Evolutionary conservation across 92 coral and sea anemone species (phyloP), one percentile per base, ranked within the genome.

Genomic region (Pocillopora grandis): DNA sequence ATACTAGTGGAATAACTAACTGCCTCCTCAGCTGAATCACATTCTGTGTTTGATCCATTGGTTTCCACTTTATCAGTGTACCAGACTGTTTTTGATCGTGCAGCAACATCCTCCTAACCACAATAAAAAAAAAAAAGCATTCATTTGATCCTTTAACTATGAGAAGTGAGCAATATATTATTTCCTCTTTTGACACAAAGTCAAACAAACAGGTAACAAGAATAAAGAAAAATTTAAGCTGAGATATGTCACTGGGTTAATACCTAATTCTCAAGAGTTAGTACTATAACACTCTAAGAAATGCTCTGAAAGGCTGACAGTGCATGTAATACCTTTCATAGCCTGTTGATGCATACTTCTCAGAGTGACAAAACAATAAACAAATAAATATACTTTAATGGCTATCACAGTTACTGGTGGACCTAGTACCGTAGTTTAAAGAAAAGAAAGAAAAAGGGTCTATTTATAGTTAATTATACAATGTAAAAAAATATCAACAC

Each of bases 1-100:
- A 92, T 89, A 23, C 88, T 76, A 10, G 95, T 94, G 5, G 95
- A 87, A 55, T 90, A 94, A 64, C 98, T 88, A 60, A 76, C 83
- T 8, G 70, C 2, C 64, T 88, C 93, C 21, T 58, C 86, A n/a
- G 69, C 64, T 2, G 83, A 69, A 2, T 49, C 18, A 69, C 58
- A 75, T 15, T 78, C 77, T 3, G 86, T 15, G 0, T 60, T 75
- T 63, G 83, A 7, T 58, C 74, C 59, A 5, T 72, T 10, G 5
- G 58, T 48, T 11, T 76, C 90, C 15, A 23, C 21, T 48, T 76
- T 85, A 71, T 78, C 82, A 9, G 85, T 83, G 81, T 90, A 87
- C 93, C 90, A 90, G 5, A 20, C 31, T 52, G 86, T 75, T 63
- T 2, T 65, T 61, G 73, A 73, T 69, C 59, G 58, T 33, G 48